These are phyloP conservation scores for Megalonaias nervosa DNA, from an alignment of 1,140 invertebrate species.

Conservation along the genomic window DNA sequence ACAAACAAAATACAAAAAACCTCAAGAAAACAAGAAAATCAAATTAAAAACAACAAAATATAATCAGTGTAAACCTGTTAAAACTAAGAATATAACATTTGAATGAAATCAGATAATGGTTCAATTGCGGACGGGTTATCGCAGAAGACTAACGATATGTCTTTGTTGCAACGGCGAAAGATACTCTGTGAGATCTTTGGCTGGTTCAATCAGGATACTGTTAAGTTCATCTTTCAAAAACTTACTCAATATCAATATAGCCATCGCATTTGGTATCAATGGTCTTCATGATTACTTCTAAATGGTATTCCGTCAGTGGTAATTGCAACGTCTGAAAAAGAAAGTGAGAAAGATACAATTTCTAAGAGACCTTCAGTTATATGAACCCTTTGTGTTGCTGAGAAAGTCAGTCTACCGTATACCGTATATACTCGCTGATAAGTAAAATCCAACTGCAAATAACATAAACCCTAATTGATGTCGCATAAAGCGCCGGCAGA, in stretches of 20 bases:
- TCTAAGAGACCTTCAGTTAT: no score
- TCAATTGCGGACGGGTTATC: neutral
- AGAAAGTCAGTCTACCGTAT: no score
- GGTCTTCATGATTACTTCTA: constrained; percentile 56
- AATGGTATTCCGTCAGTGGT: constrained; percentile 57
- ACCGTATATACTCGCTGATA: no score
- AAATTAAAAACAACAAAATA: neutral
- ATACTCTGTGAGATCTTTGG: neutral
- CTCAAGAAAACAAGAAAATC: no score
- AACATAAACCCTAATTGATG: no score
- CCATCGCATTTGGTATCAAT: constrained; percentile 62
- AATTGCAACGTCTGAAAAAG: constrained; percentile 50
- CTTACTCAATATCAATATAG: constrained; percentile 62
- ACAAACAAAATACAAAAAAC: no score
- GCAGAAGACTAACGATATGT: neutral
- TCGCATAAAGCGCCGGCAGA: no score
- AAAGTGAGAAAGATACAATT: neutral
- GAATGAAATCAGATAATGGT: neutral
- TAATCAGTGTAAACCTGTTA: neutral
- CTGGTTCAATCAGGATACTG: neutral
- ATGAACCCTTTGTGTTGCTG: no score
- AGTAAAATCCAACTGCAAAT: no score
- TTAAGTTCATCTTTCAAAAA: neutral
- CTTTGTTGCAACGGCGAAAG: neutral
- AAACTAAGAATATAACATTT: neutral